Conservation (phyloP, 2,888 invertebrate species). For the Drosophila vallismaia region DNA sequence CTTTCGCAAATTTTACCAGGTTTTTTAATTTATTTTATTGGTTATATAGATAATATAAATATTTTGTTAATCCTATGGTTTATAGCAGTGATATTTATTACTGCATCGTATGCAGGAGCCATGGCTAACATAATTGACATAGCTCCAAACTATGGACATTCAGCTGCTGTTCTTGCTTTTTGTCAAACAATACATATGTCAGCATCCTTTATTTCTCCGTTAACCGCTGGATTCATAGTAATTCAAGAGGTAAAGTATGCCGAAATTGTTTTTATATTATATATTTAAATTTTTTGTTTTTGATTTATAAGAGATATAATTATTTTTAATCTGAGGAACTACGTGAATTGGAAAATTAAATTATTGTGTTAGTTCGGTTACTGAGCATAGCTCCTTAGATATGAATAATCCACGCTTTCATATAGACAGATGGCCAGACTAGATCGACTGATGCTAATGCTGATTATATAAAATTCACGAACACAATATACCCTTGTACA, state of each 20-base stretch:
- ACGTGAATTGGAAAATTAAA: too few relatives aligned
- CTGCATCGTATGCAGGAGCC: constrained; percentile 89
- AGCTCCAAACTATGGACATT: constrained; percentile 88
- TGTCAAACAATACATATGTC: constrained; percentile 92
- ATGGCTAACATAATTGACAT: constrained; percentile 92
- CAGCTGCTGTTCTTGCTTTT: constrained; percentile 89
- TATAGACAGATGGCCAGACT: too few relatives aligned
- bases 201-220: constrained; percentile 88
- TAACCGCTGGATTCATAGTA: constrained; percentile 87
- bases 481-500: too few relatives aligned
- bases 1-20: constrained; percentile 89
- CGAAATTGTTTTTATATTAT: background rate
- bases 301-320: background rate
- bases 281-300: background rate
- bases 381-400: too few relatives aligned
- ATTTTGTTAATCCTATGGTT: constrained; percentile 88
- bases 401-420: too few relatives aligned
- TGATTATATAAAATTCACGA: too few relatives aligned
- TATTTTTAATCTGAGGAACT: background rate
- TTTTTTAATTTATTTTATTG: constrained; percentile 86
- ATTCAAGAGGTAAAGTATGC: constrained; percentile 85
- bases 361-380: too few relatives aligned
- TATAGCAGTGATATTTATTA: constrained; percentile 88
- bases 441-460: too few relatives aligned
- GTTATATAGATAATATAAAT: constrained; percentile 87